phyloP scores from a whole-genome alignment of 2,888 invertebrate species.

The Zygogramma bicolorata region DNA sequence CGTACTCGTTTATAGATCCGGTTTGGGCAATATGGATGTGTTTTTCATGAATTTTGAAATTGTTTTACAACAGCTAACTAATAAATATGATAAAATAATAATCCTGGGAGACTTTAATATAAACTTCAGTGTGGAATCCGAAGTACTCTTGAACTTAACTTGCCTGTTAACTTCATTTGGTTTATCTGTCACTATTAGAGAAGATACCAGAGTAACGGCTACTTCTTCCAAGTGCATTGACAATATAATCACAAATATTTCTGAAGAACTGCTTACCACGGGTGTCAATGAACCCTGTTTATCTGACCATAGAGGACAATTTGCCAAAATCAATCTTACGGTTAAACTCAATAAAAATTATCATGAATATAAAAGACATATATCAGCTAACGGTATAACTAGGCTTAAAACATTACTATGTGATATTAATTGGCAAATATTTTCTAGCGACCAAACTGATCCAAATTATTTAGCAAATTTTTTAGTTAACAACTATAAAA shows the following conservation, averaged over 20 bases:
- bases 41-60: too few species aligned
- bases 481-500: neutral
- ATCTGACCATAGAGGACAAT: neutral
- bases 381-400: too few species aligned
- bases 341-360: too few species aligned
- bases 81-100: neutral
- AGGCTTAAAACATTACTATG: too few species aligned
- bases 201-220: conserved; percentile 13
- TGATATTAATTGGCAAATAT: too few species aligned
- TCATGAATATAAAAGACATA: too few species aligned
- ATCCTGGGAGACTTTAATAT: conserved; percentile 3
- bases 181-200: neutral
- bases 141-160: conserved; percentile 7
- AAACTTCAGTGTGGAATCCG: conserved; percentile 7
- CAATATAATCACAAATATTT: neutral
- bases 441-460: neutral
- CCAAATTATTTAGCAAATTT: neutral
- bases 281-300: conserved; percentile 1
- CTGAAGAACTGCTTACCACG: neutral
- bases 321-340: too few species aligned
- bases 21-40: too few species aligned
- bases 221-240: conserved; percentile 10
- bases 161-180: conserved; percentile 10
- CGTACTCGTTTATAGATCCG: too few species aligned
- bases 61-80: neutral